Conservation (phyloP, 2,888 invertebrate species). For the Melanostoma mellinum region DNA sequence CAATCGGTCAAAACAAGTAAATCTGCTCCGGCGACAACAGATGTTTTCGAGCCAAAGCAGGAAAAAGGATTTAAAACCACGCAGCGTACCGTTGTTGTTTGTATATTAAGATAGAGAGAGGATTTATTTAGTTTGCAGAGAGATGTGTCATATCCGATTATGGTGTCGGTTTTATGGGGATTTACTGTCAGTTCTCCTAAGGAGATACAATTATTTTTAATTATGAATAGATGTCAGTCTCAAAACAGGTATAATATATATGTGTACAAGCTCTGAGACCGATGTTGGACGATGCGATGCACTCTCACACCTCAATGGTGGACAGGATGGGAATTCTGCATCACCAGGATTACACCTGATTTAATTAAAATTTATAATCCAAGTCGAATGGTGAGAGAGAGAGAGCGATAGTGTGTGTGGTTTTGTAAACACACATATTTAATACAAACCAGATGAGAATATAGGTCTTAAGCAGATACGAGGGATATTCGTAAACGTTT, state of each 20-base stretch:
- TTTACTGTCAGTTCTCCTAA: slow-evolving; percentile 57
- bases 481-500: slow-evolving; percentile 26
- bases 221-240: slow-evolving; percentile 48
- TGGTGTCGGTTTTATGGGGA: slow-evolving; percentile 62
- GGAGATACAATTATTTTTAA: slow-evolving; percentile 70
- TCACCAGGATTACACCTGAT: slow-evolving; percentile 60
- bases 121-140: slow-evolving; percentile 36
- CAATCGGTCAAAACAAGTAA: slow-evolving; percentile 71
- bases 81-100: slow-evolving; percentile 40
- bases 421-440: slow-evolving; percentile 30
- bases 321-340: slow-evolving; percentile 13
- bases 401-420: background rate
- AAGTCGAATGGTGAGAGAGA: background rate
- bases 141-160: slow-evolving; percentile 70
- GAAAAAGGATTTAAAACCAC: slow-evolving; percentile 70
- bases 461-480: slow-evolving; percentile 1
- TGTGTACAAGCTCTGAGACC: background rate
- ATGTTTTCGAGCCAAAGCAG: slow-evolving; percentile 55
- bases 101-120: background rate
- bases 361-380: slow-evolving; percentile 60
- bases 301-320: slow-evolving; percentile 21
- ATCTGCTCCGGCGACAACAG: slow-evolving; percentile 52
- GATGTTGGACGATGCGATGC: background rate
- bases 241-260: slow-evolving; percentile 12
- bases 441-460: slow-evolving; percentile 23